Evolutionary conservation across 2,888 invertebrate genomes (phyloP), one percentile per base, ranked within the genome.

Genomic region (Oconnorella tubifera): DNA sequence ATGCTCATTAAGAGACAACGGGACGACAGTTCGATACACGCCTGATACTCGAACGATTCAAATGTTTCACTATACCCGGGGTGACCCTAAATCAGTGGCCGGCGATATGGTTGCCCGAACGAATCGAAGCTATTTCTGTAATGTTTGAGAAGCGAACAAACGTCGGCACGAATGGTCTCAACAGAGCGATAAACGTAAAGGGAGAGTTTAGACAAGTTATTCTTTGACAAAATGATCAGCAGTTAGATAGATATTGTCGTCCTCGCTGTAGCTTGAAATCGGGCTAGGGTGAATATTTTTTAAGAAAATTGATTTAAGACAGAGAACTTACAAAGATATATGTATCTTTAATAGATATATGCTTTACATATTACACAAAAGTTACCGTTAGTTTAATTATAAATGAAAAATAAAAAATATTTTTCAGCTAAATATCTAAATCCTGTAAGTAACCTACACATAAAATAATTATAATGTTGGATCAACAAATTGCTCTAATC

Each of bases 1-100:
- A 60, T 60, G 60, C 50, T 33, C 60, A 50, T 60, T 60, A 60
- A 60, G 60, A 28, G 60, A 48, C 33, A 29, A 25, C 49, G 28
- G 4, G 50, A 28, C 50, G 23, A 10, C 14, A 10, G 53, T 19
- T 6, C 25, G 53, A 51, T 51, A 27, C 53, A 19, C 40, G 10
- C 10, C 10, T 40, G 40, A 40, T 40, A 40, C 10, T 23, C 14
- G 53, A 10, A 23, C 53, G 53, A 23, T 27, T 19, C 6, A 19
- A 51, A 51, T 51, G 53, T n/a, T n/a, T n/a, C n/a, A n/a, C n/a
- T n/a, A n/a, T n/a, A n/a, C 10, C 14, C 53, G 6, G 25, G 53
- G 25, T 27, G 25, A 4, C 14, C 23, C 10, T 6, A 51, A 51
- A 19, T 19, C 53, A 6, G 53, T 6, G 53, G 23, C 40, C 14